Base-by-base conservation (phyloP, 2,113 vertebrate species). In the Syngnathus scovelli region DNA sequence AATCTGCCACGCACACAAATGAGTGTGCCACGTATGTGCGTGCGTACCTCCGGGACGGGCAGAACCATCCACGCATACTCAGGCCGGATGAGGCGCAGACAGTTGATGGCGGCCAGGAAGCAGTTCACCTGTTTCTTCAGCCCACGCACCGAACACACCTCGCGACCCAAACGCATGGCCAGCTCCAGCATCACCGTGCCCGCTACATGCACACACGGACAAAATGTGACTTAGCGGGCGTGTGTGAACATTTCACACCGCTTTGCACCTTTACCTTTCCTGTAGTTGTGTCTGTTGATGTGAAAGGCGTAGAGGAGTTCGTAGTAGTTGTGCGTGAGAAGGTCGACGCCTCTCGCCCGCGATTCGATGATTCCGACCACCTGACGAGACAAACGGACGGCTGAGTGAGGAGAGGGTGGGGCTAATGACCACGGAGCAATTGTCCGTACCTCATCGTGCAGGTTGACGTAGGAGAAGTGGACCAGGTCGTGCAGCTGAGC, bases 41-140 rank as follows among this genome's bases (percentile, higher is more conserved):
- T 18, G 13, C 77, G 49, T 90, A 97, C 95, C 90, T 21, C 39
- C 0, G 91, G 13, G 27, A 58, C 86, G 0, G 96, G 96, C 83
- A 94, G 94, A 48, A 98, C 94, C 33, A 99, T 97, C 97, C 97
- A 98, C 0, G 97, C 96, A 0, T 98, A 98, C n/a, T 98, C 92
- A 0, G 94, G 93, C 2, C 93, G 91, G 83, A 98, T 97, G 69
- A 98, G 85, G 0, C 94, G 91, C 18, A 99, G 87, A 75, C 97
- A 99, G 87, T 94, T 98, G 27, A 99, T 90, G 19, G 95, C 93
- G 0, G 94, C 92, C 38, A 99, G 91, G 69, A 94, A 98, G 64
- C 95, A 96, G 87, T 94, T 94, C 0, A 94, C 94, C 86, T 99
- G 97, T 27, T 97, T 96, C 89, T 96, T 94, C 1, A 99, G 92